Evolutionary conservation across 2,888 invertebrate genomes (phyloP), one percentile per base, ranked within the genome.

Genomic region (Steromphala cineraria): DNA sequence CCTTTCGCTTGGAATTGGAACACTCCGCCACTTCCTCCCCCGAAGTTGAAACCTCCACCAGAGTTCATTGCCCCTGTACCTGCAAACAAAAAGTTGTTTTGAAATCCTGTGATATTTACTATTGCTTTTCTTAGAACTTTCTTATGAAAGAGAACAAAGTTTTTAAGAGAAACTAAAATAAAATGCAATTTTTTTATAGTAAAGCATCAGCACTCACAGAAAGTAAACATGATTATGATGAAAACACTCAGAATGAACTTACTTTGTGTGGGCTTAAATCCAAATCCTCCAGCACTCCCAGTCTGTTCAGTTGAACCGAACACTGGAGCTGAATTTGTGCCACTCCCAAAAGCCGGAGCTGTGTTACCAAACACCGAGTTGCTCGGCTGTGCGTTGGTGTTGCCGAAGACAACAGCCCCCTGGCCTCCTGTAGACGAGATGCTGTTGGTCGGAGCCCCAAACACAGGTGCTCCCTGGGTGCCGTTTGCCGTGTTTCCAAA

Each of bases 1-100:
- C 71, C 71, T 71, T 71, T 71, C 36, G 71, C 71, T 17, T 31
- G 19, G 71, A 71, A 71, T 40, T 71, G 71, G 71, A 71, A 71
- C 31, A 71, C 71, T 5, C 71, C 71, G 7, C 71, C 71, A 40
- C 71, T 36, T 17, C 71, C 40, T 71, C 36, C 71, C 40, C 71
- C 71, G 10, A 71, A 71, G 71, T 71, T 71, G 19, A 71, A 71
- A 36, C 40, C 46, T 46, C 46, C 46, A 10, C 46, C 46, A 5
- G 46, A 46, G 46, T 46, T 46, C 46, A 46, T 46, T 46, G 46
- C 13, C 46, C 46, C 46, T 46, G 46, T 46, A 46, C 46, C 46
- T 46, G 46, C 46, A 46, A 46, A 46, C 10, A 46, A 13, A 5
- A 46, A 13, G 46, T 46, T 13, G 5, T 10, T 46, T 46, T 46